Percentiles rank a stretch among this genome's conserved stretches.
phyloP scores from a whole-genome alignment of 2,888 invertebrate species.

The Eumacrocentrus americanus region DNA sequence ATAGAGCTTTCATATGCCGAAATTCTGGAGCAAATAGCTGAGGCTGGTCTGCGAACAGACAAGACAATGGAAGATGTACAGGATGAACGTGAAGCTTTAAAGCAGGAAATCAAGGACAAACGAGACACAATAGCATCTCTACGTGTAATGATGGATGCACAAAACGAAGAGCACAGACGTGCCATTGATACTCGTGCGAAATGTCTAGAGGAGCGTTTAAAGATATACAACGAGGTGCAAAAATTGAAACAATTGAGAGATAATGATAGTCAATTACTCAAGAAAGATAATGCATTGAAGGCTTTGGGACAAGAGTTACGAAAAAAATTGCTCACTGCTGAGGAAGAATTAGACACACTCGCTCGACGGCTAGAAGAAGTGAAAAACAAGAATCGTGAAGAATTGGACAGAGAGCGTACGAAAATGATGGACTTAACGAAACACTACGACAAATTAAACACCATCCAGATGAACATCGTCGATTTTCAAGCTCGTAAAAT shows the following conservation, averaged over 20 bases:
- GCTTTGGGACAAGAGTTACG: slow-evolving; percentile 52
- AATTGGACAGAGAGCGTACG: slow-evolving; percentile 60
- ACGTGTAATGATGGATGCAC: slow-evolving; percentile 63
- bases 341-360: slow-evolving; percentile 61
- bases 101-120: slow-evolving; percentile 61
- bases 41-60: slow-evolving; percentile 46
- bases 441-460: slow-evolving; percentile 64
- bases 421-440: slow-evolving; percentile 61
- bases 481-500: slow-evolving; percentile 66
- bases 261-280: slow-evolving; percentile 59
- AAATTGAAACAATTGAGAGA: slow-evolving; percentile 62
- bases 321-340: slow-evolving; percentile 41
- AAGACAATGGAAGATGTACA: slow-evolving; percentile 65
- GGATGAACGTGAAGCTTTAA: slow-evolving; percentile 63
- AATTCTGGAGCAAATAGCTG: slow-evolving; percentile 49
- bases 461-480: slow-evolving; percentile 66
- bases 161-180: slow-evolving; percentile 68
- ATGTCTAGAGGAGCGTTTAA: slow-evolving; percentile 73
- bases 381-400: slow-evolving; percentile 54
- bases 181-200: slow-evolving; percentile 69
- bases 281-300: slow-evolving; percentile 50
- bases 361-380: slow-evolving; percentile 60
- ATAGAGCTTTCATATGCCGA: slow-evolving; percentile 63
- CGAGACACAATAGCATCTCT: slow-evolving; percentile 63
- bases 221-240: slow-evolving; percentile 69